Percentiles rank a stretch among this genome's conserved stretches.
phyloP scores from a whole-genome alignment of 2,113 vertebrate species.

The Anhinga rufa region DNA sequence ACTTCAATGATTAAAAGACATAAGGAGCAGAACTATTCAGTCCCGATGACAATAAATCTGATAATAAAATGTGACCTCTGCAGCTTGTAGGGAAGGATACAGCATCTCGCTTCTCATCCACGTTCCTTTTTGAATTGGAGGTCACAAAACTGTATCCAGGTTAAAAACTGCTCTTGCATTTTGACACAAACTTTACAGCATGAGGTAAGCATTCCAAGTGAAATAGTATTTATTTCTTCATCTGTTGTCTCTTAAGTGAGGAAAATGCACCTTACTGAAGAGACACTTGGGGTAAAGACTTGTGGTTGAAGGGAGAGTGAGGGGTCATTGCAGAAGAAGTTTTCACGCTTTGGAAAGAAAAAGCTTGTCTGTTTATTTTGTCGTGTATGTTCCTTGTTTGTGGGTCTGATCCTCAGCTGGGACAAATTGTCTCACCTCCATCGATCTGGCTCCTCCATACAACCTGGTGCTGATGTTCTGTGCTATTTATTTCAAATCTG shows the following conservation, averaged over 20 bases:
- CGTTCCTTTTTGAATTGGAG: neutral
- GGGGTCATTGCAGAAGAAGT: neutral
- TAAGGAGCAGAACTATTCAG: neutral
- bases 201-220: neutral
- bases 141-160: neutral
- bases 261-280: neutral
- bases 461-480: neutral
- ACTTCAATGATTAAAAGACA: accelerated
- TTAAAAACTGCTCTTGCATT: neutral
- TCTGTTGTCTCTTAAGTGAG: neutral
- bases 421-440: neutral
- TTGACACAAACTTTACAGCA: neutral
- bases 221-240: neutral
- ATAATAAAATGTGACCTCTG: neutral
- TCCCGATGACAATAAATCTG: neutral
- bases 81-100: neutral
- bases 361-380: neutral
- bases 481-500: neutral
- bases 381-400: neutral
- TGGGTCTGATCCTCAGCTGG: neutral
- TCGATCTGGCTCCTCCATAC: neutral
- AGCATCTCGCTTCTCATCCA: neutral
- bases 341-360: neutral
- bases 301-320: neutral
- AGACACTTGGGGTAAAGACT: neutral